phyloP scores from a whole-genome alignment of 2,888 invertebrate genomes.

The Congeria kusceri region DNA sequence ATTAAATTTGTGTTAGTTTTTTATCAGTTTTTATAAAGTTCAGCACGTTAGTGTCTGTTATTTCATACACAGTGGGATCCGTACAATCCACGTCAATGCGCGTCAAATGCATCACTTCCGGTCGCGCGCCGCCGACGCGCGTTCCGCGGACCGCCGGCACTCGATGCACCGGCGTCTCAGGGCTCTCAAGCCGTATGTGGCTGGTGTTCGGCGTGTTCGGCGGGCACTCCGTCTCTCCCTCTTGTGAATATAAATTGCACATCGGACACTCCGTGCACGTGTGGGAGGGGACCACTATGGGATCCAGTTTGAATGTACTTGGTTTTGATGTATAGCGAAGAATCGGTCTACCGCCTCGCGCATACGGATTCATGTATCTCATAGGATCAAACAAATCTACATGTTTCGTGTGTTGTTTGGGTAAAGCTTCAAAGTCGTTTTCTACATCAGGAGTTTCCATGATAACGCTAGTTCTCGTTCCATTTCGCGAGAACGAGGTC shows the following conservation, averaged over 20 bases:
- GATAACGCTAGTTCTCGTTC: conserved; percentile 16
- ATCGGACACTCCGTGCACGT: conserved; percentile 65
- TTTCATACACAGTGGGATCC: too few species aligned
- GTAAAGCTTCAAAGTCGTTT: not conserved
- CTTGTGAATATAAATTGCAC: conserved; percentile 60
- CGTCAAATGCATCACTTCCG: conserved; percentile 51
- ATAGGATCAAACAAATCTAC: not conserved
- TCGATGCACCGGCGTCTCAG: not conserved
- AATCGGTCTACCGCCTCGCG: conserved; percentile 34
- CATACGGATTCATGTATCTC: not conserved
- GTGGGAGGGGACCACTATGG: conserved; percentile 67
- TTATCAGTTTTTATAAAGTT: too few species aligned
- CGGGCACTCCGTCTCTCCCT: conserved; percentile 56
- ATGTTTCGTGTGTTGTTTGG: not conserved
- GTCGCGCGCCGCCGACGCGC: conserved; percentile 1
- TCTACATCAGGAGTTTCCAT: not conserved
- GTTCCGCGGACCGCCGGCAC: not conserved
- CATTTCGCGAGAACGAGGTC: conserved; percentile 32
- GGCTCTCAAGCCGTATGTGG: conserved; percentile 16
- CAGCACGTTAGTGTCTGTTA: too few species aligned
- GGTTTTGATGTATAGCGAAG: conserved; percentile 60
- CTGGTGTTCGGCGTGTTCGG: conserved; percentile 62
- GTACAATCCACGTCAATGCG: conserved; percentile 50
- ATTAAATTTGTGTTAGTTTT: too few species aligned
- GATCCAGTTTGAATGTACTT: conserved; percentile 39